A percentile compares a stretch with the other conserved stretches of the same genome.
phyloP scores from a whole-genome alignment of 1,140 invertebrate species.

The Vanessa atalanta region DNA sequence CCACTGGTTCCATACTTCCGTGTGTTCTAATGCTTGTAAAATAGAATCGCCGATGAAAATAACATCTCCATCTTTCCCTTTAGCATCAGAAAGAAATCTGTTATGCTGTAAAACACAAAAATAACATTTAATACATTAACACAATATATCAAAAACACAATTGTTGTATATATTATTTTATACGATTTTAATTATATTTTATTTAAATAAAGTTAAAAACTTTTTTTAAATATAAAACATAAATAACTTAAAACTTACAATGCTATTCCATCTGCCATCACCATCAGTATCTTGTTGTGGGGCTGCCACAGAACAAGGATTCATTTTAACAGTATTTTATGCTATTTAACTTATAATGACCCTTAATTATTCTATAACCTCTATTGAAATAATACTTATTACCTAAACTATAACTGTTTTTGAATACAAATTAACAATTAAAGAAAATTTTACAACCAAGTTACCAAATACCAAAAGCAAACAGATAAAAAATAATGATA shows the following conservation, averaged over 20 bases:
- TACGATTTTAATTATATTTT: no score
- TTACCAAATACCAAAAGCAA: slow-evolving; percentile 13
- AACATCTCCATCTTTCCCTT: slow-evolving; percentile 94
- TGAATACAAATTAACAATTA: slow-evolving; percentile 5
- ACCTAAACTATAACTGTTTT: background rate
- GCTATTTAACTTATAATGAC: background rate
- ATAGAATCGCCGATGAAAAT: slow-evolving; percentile 94
- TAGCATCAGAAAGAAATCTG: slow-evolving; percentile 89
- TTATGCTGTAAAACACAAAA: slow-evolving; percentile 85
- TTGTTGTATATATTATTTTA: no score
- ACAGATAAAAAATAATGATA: slow-evolving; percentile 18
- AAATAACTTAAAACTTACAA: slow-evolving; percentile 74
- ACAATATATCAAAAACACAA: no score
- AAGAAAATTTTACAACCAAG: slow-evolving; percentile 11
- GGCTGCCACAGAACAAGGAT: slow-evolving; percentile 83
- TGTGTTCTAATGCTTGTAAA: slow-evolving; percentile 88
- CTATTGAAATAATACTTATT: background rate
- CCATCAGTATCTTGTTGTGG: slow-evolving; percentile 84
- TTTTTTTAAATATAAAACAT: no score
- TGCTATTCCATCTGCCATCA: slow-evolving; percentile 85
- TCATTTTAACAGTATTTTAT: slow-evolving; percentile 63
- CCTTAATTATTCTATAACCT: background rate
- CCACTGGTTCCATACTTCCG: slow-evolving; percentile 91
- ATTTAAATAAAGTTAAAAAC: no score
- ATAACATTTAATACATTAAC: background rate